Evolutionary conservation across 1,140 invertebrate genomes (phyloP).

Genomic region (Portunus trituberculatus): DNA sequence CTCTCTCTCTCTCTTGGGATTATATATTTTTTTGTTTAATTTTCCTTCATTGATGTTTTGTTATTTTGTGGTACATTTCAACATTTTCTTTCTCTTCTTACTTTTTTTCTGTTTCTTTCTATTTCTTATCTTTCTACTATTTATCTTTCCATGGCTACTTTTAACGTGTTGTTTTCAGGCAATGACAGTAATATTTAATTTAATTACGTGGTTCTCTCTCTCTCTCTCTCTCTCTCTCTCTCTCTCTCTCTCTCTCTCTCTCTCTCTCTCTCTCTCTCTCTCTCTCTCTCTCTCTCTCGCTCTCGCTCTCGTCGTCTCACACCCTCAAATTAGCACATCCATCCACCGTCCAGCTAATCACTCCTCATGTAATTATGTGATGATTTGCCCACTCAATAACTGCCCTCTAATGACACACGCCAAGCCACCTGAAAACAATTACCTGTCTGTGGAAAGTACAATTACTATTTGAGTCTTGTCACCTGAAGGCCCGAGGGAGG

Average conservation of each 20-base stretch:
- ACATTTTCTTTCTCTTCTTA: too few species aligned
- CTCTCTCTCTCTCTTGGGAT: neutral
- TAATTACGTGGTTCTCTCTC: too few species aligned
- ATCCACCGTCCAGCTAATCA: neutral
- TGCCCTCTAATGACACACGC: neutral
- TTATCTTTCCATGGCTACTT: too few species aligned
- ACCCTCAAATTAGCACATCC: neutral
- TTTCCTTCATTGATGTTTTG: too few species aligned
- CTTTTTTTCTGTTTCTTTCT: too few species aligned
- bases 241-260: neutral
- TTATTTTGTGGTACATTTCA: too few species aligned
- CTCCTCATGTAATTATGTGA: neutral
- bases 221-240: neutral
- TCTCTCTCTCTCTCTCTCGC: neutral
- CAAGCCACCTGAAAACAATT: conserved; percentile 7
- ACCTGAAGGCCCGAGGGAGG: neutral
- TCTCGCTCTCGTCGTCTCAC: neutral
- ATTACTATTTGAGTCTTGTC: conserved; percentile 11
- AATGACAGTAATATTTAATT: too few species aligned
- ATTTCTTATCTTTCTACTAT: too few species aligned
- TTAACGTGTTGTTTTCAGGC: too few species aligned
- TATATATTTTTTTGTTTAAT: too few species aligned
- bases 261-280: conserved; percentile 2
- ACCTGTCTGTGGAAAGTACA: neutral
- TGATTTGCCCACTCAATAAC: conserved; percentile 8